Base-by-base conservation (phyloP, 1,140 invertebrate genomes). In the Pogonus chalceus region DNA sequence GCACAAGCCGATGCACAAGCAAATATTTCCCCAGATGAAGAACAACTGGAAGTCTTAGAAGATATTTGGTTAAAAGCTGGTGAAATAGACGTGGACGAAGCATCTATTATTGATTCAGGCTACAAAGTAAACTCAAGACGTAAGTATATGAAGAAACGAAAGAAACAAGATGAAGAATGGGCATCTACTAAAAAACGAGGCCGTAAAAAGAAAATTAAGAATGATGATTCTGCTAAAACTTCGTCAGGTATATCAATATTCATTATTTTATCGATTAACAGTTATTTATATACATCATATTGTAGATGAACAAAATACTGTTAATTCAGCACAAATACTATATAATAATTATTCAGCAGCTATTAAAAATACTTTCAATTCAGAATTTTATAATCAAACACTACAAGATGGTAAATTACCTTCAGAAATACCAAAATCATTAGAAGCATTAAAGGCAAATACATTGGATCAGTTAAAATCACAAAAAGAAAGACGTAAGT, bases 1-100 rank as follows among this genome's bases (percentile, higher is more conserved):
- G 74, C 76, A 35, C 72, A 75, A 9, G 64, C 64, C 1, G 72
- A 81, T 64, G 72, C 64, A 0, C 70, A 76, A 2, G 74, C 76
- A 35, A 43, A 43, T 18, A 60, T 71, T 20, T 63, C 68, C 7
- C 79, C 80, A 0, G 84, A 87, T 66, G 86, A 88, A 54, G 79
- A 84, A 51, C 83, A 86, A 56, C 65, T 87, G 9, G 84, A 87
- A 71, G 84, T 80, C 24, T 69, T 89, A 0, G 85, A 87, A 72
- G 86, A 88, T 61, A 87, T 88, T 60, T 89, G 86, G 83, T 57
- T 86, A 21, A 89, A 88, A 73, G 86, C 85, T 55, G 85, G 85
- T 53, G 85, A 88, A 73, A 85, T 87, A 75, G 76, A 79, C 56
- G 68, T 76, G 0, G 63, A 73, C 21, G 76, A 80, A 49, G 77